A percentile compares a stretch with the other conserved stretches of the same genome.
Evolutionary conservation across 2,888 invertebrate species (phyloP).

Genomic region (Sesamia inferens): DNA sequence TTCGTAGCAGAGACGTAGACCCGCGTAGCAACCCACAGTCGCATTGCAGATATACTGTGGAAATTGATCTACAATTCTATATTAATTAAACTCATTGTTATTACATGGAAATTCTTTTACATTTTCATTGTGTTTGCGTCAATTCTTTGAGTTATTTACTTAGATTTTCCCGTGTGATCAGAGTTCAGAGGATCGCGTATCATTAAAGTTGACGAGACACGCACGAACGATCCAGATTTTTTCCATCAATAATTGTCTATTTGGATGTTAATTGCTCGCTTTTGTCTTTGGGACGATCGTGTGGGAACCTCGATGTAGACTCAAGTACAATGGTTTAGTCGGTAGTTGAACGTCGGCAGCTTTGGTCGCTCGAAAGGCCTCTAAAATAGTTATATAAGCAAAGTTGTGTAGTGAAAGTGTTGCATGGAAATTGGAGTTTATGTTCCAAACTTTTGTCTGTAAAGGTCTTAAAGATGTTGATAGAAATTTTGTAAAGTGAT

Average conservation of each 20-base stretch:
- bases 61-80: constrained; percentile 19
- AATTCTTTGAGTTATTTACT: constrained; percentile 28
- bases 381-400: constrained; percentile 35
- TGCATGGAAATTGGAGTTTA: constrained; percentile 38
- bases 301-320: constrained; percentile 64
- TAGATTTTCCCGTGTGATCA: constrained; percentile 61
- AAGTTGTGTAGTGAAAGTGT: constrained; percentile 48
- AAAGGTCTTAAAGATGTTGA: not conserved
- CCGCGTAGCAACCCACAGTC: constrained; percentile 41
- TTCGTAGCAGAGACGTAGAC: constrained; percentile 50
- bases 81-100: constrained; percentile 11
- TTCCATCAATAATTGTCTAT: constrained; percentile 66
- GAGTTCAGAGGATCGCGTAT: constrained; percentile 27
- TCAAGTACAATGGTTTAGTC: constrained; percentile 55
- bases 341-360: constrained; percentile 36
- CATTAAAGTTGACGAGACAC: constrained; percentile 51
- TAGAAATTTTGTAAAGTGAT: not conserved
- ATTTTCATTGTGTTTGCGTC: constrained; percentile 37
- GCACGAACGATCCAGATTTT: constrained; percentile 62
- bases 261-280: constrained; percentile 65
- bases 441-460: not conserved
- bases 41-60: constrained; percentile 23
- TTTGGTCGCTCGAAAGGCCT: constrained; percentile 42
- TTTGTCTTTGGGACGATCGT: constrained; percentile 64
- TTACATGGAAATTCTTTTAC: constrained; percentile 22